These are phyloP conservation scores for Drepana arcuata DNA, from an alignment of 1,140 invertebrate species.

Conservation along the genomic window DNA sequence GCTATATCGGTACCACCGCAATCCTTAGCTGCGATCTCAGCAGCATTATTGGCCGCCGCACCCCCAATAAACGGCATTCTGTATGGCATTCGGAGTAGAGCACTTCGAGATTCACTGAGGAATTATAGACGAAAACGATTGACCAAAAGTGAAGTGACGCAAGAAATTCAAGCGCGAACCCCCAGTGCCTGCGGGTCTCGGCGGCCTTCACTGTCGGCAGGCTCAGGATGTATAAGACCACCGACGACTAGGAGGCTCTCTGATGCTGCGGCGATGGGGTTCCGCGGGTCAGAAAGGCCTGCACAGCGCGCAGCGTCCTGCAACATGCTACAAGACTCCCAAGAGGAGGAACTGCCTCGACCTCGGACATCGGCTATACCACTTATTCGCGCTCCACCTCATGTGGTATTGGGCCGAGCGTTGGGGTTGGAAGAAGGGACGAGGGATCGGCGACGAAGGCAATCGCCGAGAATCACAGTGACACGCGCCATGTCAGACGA, in stretches of 20 bases:
- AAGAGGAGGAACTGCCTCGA: conserved; percentile 55
- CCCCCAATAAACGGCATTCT: conserved; percentile 82
- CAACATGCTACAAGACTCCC: conserved; percentile 69
- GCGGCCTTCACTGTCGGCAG: conserved; percentile 78
- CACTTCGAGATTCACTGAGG: conserved; percentile 79
- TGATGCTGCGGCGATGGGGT: conserved; percentile 75
- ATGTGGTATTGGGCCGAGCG: conserved; percentile 71
- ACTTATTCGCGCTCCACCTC: conserved; percentile 63
- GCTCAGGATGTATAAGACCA: conserved; percentile 75
- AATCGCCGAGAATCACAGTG: conserved; percentile 79
- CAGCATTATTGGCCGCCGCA: conserved; percentile 77
- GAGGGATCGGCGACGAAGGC: conserved; percentile 55
- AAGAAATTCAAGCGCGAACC: conserved; percentile 84
- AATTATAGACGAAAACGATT: conserved; percentile 87
- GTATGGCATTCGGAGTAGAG: conserved; percentile 83
- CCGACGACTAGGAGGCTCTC: conserved; percentile 76
- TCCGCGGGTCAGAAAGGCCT: conserved; percentile 47
- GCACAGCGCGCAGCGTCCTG: conserved; percentile 63
- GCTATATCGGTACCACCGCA: conserved; percentile 65
- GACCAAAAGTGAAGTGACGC: conserved; percentile 83
- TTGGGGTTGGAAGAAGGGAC: conserved; percentile 63
- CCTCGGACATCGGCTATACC: conserved; percentile 50
- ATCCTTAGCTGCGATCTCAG: conserved; percentile 74
- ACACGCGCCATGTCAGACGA: conserved; percentile 81
- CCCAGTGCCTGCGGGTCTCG: conserved; percentile 83